Evolutionary conservation across 2,797 vertebrate species (phyloP).

Genomic region (Gouania willdenowi): DNA sequence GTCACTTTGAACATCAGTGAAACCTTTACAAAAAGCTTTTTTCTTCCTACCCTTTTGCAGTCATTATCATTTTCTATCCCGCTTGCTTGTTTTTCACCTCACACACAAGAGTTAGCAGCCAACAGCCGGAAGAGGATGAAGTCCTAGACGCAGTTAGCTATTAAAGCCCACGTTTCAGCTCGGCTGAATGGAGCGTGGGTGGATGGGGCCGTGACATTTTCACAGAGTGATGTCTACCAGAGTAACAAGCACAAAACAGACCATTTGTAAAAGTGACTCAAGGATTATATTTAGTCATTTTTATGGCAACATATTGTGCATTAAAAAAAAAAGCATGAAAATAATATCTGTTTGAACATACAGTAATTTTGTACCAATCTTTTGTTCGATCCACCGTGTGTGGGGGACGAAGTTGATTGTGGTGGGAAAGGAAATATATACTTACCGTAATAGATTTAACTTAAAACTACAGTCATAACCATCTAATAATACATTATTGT

Average conservation of each 20-base stretch:
- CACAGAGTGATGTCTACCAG: background rate
- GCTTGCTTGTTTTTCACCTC: slow-evolving; percentile 30
- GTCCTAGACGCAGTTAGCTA: slow-evolving; percentile 20
- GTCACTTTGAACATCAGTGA: slow-evolving; percentile 29
- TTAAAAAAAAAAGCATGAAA: too few species aligned
- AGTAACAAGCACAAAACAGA: background rate
- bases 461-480: too few species aligned
- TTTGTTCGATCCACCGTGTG: too few species aligned
- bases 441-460: too few species aligned
- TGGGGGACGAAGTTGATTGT: too few species aligned
- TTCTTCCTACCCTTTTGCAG: slow-evolving; percentile 1
- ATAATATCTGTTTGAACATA: too few species aligned
- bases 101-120: slow-evolving; percentile 13
- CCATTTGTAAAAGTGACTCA: background rate
- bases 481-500: too few species aligned
- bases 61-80: slow-evolving; percentile 17
- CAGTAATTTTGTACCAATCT: too few species aligned
- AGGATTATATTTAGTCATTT: too few species aligned
- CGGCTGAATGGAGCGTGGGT: background rate
- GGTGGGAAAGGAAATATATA: too few species aligned
- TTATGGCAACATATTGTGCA: too few species aligned
- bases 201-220: slow-evolving; percentile 1
- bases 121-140: slow-evolving; percentile 8
- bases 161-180: slow-evolving; percentile 25
- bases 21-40: slow-evolving; percentile 18